Base-by-base conservation (phyloP, 37 sponge, comb jelly and placozoan species). In the Halisarca cf. caerulea region DNA sequence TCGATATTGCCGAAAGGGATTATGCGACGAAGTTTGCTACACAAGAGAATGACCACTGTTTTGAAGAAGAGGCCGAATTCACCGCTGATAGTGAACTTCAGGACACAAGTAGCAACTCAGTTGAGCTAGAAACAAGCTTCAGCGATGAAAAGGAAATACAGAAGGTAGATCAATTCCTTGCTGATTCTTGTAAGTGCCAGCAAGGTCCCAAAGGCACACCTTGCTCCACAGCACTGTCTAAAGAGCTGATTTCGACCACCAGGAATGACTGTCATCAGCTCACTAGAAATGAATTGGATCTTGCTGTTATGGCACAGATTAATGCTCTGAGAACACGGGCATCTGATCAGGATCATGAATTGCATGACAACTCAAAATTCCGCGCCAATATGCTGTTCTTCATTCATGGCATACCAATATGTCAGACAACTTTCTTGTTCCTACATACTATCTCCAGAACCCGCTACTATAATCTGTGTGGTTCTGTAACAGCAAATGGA, bases 301-400 rank as follows among this genome's bases (percentile, higher is more conserved):
- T 66, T 66, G 68, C 23, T 66, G 68, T 66, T 66, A 66, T 66
- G 68, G 68, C 68, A 15, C 68, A 66, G 23, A 66, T 66, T n/a
- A 66, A 66, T 66, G 68, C 68, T 27, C 68, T 66, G 23, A 66
- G 68, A 27, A 66, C 68, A 25, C 68, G 8, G 8, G 28, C 23
- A 24, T 18, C 68, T 25, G 27, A 66, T 8, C 21, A n/a, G 23
- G 21, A 18, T 24, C 28, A 18, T 27, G 14, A 18, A 24, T 14
- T 8, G 8, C 68, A 66, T 66, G 68, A 9, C 68, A 18, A 66
- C 8, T 18, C 8, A n/a, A 27, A 66, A 18, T 66, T 66, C 68
- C 23, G 68, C 23, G 27, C 68, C 9, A 9, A 66, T 9, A 66
- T 66, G 68, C 14, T 24, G 68, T n/a, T 75, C 78, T 41, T 43